A percentile compares a stretch with the other conserved stretches of the same genome.
Evolutionary conservation across 2,113 vertebrate genomes (phyloP).

Genomic region (Oxygymnocypris stewartii): DNA sequence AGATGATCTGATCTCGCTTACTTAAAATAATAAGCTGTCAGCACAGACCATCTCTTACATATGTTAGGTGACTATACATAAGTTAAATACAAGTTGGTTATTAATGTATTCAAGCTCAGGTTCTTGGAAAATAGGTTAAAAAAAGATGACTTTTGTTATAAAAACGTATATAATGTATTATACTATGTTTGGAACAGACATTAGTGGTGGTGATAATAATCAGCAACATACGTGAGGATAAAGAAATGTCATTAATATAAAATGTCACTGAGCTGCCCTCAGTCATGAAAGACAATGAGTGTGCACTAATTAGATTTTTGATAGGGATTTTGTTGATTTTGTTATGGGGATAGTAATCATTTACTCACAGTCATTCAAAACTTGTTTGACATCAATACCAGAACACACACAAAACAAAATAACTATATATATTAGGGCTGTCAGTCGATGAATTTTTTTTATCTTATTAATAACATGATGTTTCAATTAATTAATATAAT

Average conservation of each 20-base stretch:
- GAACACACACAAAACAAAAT: too few relatives aligned
- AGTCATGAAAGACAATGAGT: background rate
- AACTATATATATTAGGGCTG: too few relatives aligned
- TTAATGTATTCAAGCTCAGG: background rate
- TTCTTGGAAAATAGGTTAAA: background rate
- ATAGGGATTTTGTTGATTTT: too few relatives aligned
- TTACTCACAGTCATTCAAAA: background rate
- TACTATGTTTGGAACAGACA: background rate
- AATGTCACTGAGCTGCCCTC: background rate
- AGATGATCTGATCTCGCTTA: conserved; percentile 10
- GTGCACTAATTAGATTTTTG: background rate
- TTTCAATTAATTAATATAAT: too few relatives aligned
- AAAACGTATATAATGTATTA: background rate
- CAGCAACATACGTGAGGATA: background rate
- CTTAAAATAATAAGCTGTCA: background rate
- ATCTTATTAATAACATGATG: too few relatives aligned
- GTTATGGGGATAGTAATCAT: background rate
- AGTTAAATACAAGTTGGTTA: background rate
- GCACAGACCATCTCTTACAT: background rate
- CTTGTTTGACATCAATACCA: too few relatives aligned
- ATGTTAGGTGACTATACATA: background rate
- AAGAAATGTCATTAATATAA: background rate
- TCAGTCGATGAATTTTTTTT: too few relatives aligned
- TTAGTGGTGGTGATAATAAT: too few relatives aligned
- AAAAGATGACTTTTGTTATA: background rate